These are phyloP conservation scores for Masnerella sp. DNA, from an alignment of 2,888 invertebrate genomes.

Conservation along the genomic window DNA sequence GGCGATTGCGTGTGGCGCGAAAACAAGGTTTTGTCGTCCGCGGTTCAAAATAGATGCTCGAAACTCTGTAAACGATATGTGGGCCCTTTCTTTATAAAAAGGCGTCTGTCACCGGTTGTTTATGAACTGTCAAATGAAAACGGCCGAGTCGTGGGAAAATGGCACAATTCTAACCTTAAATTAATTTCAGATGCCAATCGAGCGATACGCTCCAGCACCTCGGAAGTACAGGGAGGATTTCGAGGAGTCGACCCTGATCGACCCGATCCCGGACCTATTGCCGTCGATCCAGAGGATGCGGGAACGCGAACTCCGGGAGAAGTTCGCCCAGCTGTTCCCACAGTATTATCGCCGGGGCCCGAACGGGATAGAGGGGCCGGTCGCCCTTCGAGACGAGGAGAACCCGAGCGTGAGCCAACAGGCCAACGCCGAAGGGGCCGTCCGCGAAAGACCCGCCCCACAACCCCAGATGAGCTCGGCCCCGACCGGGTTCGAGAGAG, in stretches of 20 bases:
- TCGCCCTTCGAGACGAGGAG: neutral
- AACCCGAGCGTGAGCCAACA: neutral
- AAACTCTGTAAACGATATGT: neutral
- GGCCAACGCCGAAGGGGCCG: too few species aligned
- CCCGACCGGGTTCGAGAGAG: neutral
- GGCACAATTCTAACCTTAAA: neutral
- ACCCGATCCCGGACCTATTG: too few species aligned
- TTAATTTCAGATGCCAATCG: neutral
- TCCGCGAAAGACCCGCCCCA: neutral
- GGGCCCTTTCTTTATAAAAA: neutral
- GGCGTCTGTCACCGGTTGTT: neutral
- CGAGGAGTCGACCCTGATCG: too few species aligned
- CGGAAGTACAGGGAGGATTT: too few species aligned
- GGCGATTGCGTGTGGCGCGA: slow-evolving; percentile 39
- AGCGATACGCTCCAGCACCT: neutral
- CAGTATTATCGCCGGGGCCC: neutral
- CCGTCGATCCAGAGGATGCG: neutral
- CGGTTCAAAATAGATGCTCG: slow-evolving; percentile 6
- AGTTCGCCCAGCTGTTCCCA: neutral
- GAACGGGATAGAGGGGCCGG: neutral
- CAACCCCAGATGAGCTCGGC: too few species aligned
- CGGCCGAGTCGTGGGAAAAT: neutral
- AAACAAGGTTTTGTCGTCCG: slow-evolving; percentile 37
- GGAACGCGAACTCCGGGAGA: neutral
- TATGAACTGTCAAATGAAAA: neutral